A percentile compares a stretch with the other conserved stretches of the same genome.
Conservation (phyloP, 2,888 invertebrate species). For the Dicycla oo region DNA sequence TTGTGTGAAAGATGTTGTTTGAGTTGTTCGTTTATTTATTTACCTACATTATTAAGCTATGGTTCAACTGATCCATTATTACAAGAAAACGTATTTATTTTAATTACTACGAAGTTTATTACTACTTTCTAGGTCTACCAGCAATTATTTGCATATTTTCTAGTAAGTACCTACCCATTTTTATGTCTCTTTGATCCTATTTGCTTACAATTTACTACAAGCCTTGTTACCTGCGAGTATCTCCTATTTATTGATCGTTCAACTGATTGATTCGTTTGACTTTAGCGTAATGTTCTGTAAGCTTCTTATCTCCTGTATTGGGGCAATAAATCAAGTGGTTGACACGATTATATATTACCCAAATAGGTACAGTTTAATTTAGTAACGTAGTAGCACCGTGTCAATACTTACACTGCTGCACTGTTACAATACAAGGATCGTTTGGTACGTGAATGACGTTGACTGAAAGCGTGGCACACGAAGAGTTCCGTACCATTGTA, state of each 20-base stretch:
- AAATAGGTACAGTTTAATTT: conserved; percentile 10
- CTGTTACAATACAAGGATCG: neutral
- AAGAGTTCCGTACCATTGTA: too few relatives aligned
- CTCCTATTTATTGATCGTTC: conserved; percentile 19
- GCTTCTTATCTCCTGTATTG: conserved; percentile 63
- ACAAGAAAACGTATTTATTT: neutral
- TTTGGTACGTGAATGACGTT: neutral
- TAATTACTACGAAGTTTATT: neutral
- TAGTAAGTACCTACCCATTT: conserved; percentile 1
- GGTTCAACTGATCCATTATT: neutral
- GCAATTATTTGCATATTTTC: neutral
- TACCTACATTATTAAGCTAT: too few relatives aligned
- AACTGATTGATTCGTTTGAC: conserved; percentile 65
- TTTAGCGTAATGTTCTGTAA: conserved; percentile 41
- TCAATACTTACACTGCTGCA: neutral
- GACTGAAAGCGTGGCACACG: neutral
- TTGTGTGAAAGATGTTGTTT: neutral
- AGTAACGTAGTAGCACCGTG: neutral
- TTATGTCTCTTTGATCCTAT: conserved; percentile 10
- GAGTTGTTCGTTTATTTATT: conserved; percentile 1
- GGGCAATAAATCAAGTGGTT: conserved; percentile 56
- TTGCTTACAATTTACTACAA: conserved; percentile 15
- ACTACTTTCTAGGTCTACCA: neutral
- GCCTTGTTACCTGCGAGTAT: conserved; percentile 1
- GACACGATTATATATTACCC: conserved; percentile 22